Percentiles rank a stretch among this genome's conserved stretches.
Evolutionary conservation across 1,140 invertebrate species (phyloP).

Genomic region (Heliconius eleuchia): DNA sequence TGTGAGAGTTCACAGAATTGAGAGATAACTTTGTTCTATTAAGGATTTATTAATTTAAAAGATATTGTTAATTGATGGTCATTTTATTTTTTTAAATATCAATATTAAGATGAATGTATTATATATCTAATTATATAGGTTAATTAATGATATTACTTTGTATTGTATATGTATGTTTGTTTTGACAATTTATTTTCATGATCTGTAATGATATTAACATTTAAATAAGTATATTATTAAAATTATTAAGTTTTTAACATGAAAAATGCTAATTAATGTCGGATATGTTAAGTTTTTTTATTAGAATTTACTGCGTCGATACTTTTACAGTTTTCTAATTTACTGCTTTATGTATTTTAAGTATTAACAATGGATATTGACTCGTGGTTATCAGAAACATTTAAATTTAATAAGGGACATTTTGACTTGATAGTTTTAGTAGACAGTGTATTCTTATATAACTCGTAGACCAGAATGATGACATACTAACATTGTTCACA

Average conservation of each 20-base stretch:
- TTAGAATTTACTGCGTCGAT: no score
- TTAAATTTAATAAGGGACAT: no score
- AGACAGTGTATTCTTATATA: background rate
- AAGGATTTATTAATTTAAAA: background rate
- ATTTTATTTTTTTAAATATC: background rate
- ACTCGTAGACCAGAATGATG: background rate
- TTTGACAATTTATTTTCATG: background rate
- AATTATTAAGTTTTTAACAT: background rate
- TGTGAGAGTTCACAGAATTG: background rate
- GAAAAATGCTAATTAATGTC: background rate
- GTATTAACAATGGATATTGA: no score
- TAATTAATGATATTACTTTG: background rate
- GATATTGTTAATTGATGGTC: background rate
- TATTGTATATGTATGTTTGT: background rate
- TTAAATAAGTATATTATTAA: constrained; percentile 5
- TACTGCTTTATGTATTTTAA: no score
- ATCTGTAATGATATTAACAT: background rate
- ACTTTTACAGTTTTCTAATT: no score
- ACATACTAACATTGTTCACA: background rate
- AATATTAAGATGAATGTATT: background rate
- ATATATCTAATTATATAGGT: background rate
- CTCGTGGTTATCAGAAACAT: no score
- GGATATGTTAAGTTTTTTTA: no score
- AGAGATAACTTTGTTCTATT: constrained; percentile 1
- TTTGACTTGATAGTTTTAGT: no score